Evolutionary conservation across 2,113 vertebrate genomes (phyloP).

Genomic region (Dendrocopos noguchii): DNA sequence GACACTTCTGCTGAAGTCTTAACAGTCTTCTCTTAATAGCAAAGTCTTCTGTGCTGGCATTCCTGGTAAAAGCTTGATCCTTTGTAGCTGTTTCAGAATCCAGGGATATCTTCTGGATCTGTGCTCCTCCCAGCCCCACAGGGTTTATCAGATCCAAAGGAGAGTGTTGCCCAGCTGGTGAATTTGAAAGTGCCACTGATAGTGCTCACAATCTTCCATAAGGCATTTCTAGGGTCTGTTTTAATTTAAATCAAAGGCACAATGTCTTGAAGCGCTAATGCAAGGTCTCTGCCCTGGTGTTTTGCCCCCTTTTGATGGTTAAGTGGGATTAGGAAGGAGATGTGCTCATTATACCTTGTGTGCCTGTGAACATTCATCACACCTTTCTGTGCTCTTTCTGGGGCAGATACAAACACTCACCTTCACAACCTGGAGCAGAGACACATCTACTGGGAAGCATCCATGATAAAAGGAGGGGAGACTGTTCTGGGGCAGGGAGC

Average conservation of each 20-base stretch:
- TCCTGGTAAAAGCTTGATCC: not conserved
- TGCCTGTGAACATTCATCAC: not conserved
- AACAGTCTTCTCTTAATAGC: not conserved
- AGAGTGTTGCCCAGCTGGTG: not conserved
- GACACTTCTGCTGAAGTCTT: not conserved
- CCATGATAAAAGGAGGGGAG: not conserved
- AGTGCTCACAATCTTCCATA: not conserved
- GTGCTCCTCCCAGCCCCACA: not conserved
- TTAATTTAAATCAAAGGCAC: not conserved
- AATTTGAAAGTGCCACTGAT: not conserved
- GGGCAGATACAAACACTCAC: not conserved
- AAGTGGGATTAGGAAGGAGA: not conserved
- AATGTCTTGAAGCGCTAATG: not conserved
- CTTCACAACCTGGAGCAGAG: not conserved
- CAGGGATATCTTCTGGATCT: not conserved
- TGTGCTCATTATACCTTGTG: not conserved
- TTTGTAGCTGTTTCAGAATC: not conserved
- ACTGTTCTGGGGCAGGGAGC: not conserved
- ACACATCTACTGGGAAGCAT: not conserved
- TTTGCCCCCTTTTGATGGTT: not conserved
- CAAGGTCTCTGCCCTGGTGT: not conserved
- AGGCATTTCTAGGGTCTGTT: not conserved
- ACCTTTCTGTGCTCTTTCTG: conserved; percentile 4
- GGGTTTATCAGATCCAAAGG: not conserved
- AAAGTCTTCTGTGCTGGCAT: not conserved